Evolutionary conservation across 2,113 vertebrate species (phyloP).

Genomic region (Gadus macrocephalus): DNA sequence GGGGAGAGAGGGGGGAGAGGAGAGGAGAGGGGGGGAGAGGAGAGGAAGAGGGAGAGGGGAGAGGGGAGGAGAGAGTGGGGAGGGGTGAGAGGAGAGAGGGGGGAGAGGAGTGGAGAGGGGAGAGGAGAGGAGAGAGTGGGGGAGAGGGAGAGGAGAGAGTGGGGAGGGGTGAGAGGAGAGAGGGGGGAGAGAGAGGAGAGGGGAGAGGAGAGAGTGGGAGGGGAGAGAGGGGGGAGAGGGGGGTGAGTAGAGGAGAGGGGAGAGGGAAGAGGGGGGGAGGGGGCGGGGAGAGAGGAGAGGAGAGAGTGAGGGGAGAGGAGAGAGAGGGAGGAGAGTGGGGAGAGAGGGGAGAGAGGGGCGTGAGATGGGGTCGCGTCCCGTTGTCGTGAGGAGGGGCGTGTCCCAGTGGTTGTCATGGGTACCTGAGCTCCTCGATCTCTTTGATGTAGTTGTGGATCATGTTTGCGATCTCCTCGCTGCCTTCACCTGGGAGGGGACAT

Average conservation of each 20-base stretch:
- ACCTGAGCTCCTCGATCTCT: constrained; percentile 99
- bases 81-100: no score
- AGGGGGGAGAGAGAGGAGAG: not conserved
- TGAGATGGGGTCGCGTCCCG: not conserved
- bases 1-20: not conserved
- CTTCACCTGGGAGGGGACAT: constrained; percentile 79
- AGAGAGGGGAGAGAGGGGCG: not conserved
- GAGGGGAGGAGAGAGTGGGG: no score
- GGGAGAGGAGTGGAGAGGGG: no score
- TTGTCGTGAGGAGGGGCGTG: not conserved
- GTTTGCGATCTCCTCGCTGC: constrained; percentile 93
- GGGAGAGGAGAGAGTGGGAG: no score
- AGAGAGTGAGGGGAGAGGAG: no score
- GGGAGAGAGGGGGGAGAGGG: no score
- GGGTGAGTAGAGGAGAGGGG: no score
- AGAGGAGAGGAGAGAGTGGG: not conserved
- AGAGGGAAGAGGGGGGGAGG: no score
- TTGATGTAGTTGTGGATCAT: constrained; percentile 99
- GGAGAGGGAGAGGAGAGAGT: no score
- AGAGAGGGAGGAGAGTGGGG: not conserved
- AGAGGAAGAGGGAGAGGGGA: no score
- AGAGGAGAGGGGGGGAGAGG: no score
- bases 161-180: not conserved
- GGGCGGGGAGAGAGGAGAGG: no score
- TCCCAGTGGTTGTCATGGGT: constrained; percentile 5